Evolutionary conservation across 37 sponge, comb jelly and placozoan species (phyloP), one percentile per base, ranked within the genome.

Genomic region (Bolinopsis microptera): DNA sequence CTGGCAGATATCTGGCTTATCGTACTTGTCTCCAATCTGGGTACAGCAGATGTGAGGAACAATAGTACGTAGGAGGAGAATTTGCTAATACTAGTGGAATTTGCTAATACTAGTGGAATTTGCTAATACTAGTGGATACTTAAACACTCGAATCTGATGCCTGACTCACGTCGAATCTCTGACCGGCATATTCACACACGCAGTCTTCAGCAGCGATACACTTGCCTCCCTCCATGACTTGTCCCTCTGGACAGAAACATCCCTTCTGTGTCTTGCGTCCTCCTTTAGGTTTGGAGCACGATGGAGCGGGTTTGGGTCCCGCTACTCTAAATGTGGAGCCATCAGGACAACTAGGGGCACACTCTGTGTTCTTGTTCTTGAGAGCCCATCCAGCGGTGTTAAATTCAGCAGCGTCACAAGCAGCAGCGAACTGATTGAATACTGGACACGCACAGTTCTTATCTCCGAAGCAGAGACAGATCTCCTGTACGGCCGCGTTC

Each of bases 161-260:
- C n/a, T 72, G 18, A 72, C 75, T 72, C 3, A 72, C 75, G 31
- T 72, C 75, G 75, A 23, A 72, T 72, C 75, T 8, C 31, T 72
- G 27, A 23, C 75, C 75, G 31, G 75, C 75, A 21, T 72, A 72
- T 28, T 72, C 75, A n/a, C 75, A 72, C 75, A 30, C 5, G 18
- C 75, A 72, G 18, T 72, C 75, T 30, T 5, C 75, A n/a, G 31
- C 31, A 72, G 5, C 75, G 31, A 72, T 72, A 72, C 75, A 72
- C 26, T 30, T n/a, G 3, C 75, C 75, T 23, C 75, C 75, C 75
- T 72, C 75, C 75, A 72, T n/a, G 31, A 72, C 75, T 28, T 72
- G 75, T 30, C 75, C 75, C 5, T 72, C 75, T 24, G 75, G 75
- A 72, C 75, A 72, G 75, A 72, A 72, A n/a, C 75, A 72, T 24